Conservation (phyloP, 2,113 vertebrate genomes). For the Cercopithecus mona region DNA sequence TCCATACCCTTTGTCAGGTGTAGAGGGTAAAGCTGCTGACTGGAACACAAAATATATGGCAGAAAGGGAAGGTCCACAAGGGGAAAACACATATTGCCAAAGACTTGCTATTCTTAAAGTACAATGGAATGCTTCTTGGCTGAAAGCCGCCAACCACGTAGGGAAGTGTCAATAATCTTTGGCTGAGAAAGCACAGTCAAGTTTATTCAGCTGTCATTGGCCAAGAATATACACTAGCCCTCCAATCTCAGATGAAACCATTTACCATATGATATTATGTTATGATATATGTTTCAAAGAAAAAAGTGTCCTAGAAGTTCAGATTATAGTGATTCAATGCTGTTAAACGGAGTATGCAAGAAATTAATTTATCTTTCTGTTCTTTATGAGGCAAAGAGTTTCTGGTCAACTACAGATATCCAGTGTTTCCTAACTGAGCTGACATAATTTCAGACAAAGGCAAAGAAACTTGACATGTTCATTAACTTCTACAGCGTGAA, state of each 20-base stretch:
- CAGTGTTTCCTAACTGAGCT: neutral
- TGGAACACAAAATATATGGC: neutral
- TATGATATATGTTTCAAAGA: neutral
- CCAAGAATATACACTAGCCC: neutral
- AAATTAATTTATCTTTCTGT: neutral
- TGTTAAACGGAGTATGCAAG: neutral
- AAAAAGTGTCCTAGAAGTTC: neutral
- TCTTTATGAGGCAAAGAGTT: neutral
- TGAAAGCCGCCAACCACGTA: neutral
- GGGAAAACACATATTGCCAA: neutral
- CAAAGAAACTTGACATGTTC: neutral
- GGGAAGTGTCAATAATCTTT: neutral
- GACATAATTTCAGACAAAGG: slow-evolving; percentile 46
- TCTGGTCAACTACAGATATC: neutral
- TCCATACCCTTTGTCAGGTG: neutral
- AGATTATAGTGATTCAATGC: neutral
- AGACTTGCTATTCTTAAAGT: neutral
- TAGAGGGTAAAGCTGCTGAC: neutral
- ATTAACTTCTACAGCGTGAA: neutral
- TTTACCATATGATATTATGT: neutral
- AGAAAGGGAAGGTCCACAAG: neutral
- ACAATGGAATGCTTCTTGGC: neutral
- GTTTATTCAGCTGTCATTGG: neutral
- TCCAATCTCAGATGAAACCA: neutral
- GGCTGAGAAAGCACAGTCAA: neutral